Evolutionary conservation across 2,113 vertebrate genomes (phyloP).

Genomic region (Mirza zaza): DNA sequence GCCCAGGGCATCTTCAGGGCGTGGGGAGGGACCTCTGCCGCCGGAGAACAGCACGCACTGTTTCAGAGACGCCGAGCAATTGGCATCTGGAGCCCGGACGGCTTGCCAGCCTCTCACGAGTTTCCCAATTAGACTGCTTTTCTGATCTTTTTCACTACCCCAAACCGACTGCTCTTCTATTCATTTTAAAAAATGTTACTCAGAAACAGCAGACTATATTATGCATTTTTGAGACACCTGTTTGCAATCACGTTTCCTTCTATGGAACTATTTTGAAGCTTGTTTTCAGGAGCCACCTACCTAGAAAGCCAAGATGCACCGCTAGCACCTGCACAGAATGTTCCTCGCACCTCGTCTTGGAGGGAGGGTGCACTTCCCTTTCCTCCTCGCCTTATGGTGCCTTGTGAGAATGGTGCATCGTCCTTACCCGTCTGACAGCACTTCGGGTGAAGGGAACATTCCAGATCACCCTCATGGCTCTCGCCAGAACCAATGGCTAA

Average conservation of each 20-base stretch:
- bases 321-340: neutral
- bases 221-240: conserved; percentile 62
- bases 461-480: neutral
- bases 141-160: conserved; percentile 20
- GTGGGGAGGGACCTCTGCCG: neutral
- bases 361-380: rapidly evolving
- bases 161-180: conserved; percentile 31
- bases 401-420: rapidly evolving
- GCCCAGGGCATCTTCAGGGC: neutral
- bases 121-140: neutral
- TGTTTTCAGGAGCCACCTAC: conserved; percentile 53
- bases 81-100: neutral
- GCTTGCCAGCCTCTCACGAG: neutral
- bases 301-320: neutral
- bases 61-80: neutral
- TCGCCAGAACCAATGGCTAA: neutral
- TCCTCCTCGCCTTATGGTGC: neutral
- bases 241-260: conserved; percentile 67
- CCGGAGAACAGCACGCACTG: neutral
- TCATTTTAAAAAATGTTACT: conserved; percentile 15
- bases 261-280: conserved; percentile 14
- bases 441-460: neutral
- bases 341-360: rapidly evolving
- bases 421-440: neutral
- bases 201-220: conserved; percentile 47